Base-by-base conservation (phyloP, 2,888 invertebrate genomes). In the Meiosimyza decipiens region DNA sequence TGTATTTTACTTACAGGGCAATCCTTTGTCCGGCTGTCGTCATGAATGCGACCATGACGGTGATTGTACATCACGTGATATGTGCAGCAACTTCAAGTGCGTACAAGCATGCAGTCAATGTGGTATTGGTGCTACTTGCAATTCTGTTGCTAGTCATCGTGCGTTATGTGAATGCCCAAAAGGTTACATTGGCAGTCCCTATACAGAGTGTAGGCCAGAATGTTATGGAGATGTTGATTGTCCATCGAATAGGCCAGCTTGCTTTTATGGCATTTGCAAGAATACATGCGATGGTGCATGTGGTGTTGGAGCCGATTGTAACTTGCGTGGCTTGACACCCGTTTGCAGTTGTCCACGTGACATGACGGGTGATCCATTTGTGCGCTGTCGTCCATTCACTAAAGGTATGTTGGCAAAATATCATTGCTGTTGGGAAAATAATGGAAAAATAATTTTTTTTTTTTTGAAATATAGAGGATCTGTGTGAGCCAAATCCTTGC, bases 401-500 rank as follows among this genome's bases (percentile, higher is more conserved):
- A 92, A 93, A 81, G 89, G 94, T 94, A 86, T 52, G 76, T 90
- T 28, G 3, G 28, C 28, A 28, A 28, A 28, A 28, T 4, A 28
- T 28, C 28, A 28, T 28, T 28, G 28, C 28, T 28, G 28, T 28
- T 28, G 28, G 3, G 28, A 28, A 28, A 28, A 4, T 28, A 11
- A 15, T 60, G 22, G 40, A 50, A 12, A 59, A 16, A 13, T 28
- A 15, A 6, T 60, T 28, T 33, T 59, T 59, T 28, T 28, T 59
- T 59, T 59, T 57, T 59, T 28, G 1, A 28, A 28, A 28, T 28
- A 4, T 80, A 94, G 95, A 90, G 82, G 95, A 96, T 82, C 89
- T 95, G 5, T 95, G 95, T 83, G 90, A 91, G 77, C 95, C 95
- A 0, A 95, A 95, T 88, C 95, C 95, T n/a, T 96, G 95, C 79